These are phyloP conservation scores for Hydrotaea cyrtoneurina DNA, from an alignment of 2,888 invertebrate species.

Conservation along the genomic window DNA sequence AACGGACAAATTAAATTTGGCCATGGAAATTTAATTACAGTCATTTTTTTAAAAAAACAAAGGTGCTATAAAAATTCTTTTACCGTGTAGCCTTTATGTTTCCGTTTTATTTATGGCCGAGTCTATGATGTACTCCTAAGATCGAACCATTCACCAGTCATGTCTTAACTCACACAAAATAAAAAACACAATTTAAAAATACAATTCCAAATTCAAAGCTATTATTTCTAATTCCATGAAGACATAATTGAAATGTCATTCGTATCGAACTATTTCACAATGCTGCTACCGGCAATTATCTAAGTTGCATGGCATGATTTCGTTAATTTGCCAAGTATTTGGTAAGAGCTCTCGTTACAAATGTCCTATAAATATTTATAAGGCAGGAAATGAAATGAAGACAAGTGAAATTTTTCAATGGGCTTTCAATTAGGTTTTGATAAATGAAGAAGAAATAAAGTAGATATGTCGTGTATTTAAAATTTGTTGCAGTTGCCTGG, in stretches of 20 bases:
- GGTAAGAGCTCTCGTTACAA: neutral
- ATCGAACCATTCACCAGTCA: neutral
- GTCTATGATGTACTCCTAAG: neutral
- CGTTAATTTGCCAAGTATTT: neutral
- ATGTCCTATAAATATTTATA: conserved; percentile 19
- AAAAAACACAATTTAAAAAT: neutral
- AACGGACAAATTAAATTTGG: too few relatives aligned
- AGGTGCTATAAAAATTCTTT: too few relatives aligned
- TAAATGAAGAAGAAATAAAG: too few relatives aligned
- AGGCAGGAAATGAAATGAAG: neutral
- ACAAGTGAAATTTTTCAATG: neutral
- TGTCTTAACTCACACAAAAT: neutral
- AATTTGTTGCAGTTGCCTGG: too few relatives aligned
- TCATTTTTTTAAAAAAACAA: too few relatives aligned
- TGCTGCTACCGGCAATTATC: neutral
- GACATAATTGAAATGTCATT: neutral
- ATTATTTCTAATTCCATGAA: too few relatives aligned
- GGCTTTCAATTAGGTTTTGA: too few relatives aligned
- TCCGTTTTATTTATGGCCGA: neutral
- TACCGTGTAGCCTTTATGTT: too few relatives aligned
- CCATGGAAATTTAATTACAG: too few relatives aligned
- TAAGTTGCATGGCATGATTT: neutral
- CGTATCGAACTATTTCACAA: neutral
- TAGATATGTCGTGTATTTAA: too few relatives aligned
- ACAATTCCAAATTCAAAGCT: neutral